Percentiles rank a stretch among this genome's conserved stretches.
phyloP scores from a whole-genome alignment of 2,797 vertebrate species.

The Heterohyrax brucei region DNA sequence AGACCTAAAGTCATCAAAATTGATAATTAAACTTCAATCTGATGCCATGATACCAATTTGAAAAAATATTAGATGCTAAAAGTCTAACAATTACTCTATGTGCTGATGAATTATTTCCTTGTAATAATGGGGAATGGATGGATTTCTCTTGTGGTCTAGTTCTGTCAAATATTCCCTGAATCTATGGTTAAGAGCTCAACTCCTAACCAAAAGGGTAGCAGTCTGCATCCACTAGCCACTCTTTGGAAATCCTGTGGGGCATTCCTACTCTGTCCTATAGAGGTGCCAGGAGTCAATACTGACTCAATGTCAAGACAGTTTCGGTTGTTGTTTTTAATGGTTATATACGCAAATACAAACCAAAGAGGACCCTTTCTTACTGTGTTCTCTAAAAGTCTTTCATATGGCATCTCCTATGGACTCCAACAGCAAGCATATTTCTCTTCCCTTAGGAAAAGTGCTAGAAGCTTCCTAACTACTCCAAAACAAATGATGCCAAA shows the following conservation, averaged over 20 bases:
- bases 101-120: conserved; percentile 18
- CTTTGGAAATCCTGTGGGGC: too few relatives aligned
- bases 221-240: too few relatives aligned
- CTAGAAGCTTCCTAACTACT: not conserved
- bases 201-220: too few relatives aligned
- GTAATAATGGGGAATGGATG: not conserved
- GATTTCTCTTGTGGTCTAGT: not conserved
- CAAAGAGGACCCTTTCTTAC: not conserved
- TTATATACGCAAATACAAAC: not conserved
- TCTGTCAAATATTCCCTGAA: not conserved
- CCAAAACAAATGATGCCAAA: not conserved
- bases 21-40: conserved; percentile 5
- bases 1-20: conserved; percentile 1
- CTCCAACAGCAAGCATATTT: not conserved
- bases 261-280: too few relatives aligned
- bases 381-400: not conserved
- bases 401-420: not conserved
- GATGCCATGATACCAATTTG: not conserved
- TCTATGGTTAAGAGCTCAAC: not conserved
- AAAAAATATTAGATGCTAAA: not conserved
- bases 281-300: too few relatives aligned
- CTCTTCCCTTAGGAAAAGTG: not conserved
- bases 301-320: too few relatives aligned
- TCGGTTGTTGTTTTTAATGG: too few relatives aligned
- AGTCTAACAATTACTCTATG: not conserved